Evolutionary conservation across 2,113 vertebrate species (phyloP), one percentile per base, ranked within the genome.

Genomic region (Hemibagrus wyckioides): DNA sequence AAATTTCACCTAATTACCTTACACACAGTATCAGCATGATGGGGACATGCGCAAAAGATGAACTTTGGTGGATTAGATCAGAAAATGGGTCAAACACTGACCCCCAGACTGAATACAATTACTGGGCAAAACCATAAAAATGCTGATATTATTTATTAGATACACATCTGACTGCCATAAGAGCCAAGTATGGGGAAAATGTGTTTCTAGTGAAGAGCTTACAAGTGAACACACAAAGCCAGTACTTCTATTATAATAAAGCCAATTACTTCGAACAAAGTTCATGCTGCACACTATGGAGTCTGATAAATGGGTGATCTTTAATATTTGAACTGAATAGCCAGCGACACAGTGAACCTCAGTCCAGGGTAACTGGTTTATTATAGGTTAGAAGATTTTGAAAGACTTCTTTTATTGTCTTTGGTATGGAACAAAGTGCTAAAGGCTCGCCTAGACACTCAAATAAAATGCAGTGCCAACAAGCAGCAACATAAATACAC

Each of bases 241-340:
- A 30, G 25, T 6, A 30, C 1, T 85, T 59, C 28, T 30, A 30
- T 63, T 48, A 77, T 56, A 48, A 6, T 41, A 30, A 39, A 56
- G 69, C 36, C 8, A 82, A 76, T 39, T 13, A 56, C 11, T 21
- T 57, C 59, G n/a, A 84, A 65, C 85, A 85, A 87, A 89, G 85
- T 85, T 87, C 76, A 87, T 33, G 28, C 52, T 57, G 80, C 36
- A 82, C 80, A 61, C 85, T 85, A 84, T 81, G 67, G 44, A 80
- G 61, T 48, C 63, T 28, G 50, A 19, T 56, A 41, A 57, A 61
- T 71, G 57, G 63, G 2, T 36, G 61, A 59, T 65, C 65, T 63
- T 83, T 73, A 82, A 56, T 13, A 69, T 69, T 41, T 85, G 73
- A 48, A 48, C 54, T 23, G 36, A 61, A 61, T 7, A 82, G 5